Conservation (phyloP, 2,113 vertebrate genomes). For the Mesoclemmys tuberculata region DNA sequence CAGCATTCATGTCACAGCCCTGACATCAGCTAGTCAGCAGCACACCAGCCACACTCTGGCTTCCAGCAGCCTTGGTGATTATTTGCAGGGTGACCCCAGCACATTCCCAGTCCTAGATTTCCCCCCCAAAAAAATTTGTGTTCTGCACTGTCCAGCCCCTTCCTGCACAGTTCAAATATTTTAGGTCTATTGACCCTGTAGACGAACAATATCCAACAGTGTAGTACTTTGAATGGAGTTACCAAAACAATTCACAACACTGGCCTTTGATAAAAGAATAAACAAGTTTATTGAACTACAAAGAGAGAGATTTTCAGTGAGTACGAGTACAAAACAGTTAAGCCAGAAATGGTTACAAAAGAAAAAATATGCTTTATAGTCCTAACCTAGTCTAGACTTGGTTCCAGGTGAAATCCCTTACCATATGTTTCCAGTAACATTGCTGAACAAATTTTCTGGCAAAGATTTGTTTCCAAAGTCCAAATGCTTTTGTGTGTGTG, state of each 20-base stretch:
- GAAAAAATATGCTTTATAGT: neutral
- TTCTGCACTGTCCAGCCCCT: neutral
- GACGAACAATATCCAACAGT: neutral
- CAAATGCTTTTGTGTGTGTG: neutral
- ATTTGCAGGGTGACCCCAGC: neutral
- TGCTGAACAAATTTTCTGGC: neutral
- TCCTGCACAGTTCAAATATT: neutral
- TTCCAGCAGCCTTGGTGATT: neutral
- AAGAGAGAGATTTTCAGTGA: neutral
- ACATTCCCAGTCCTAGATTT: neutral
- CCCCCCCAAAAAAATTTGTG: rapidly evolving
- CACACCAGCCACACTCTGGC: neutral
- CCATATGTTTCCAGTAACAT: neutral
- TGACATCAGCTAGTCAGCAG: neutral
- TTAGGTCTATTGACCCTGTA: neutral
- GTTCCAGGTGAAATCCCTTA: neutral
- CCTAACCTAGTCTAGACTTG: neutral
- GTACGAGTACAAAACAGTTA: neutral
- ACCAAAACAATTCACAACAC: neutral
- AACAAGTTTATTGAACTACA: neutral
- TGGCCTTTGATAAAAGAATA: neutral
- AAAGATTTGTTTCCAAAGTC: neutral
- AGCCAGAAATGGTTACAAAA: neutral
- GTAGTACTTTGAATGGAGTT: neutral
- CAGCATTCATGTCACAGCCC: neutral